A percentile compares a stretch with the other conserved stretches of the same genome.
Evolutionary conservation across 2,888 invertebrate genomes (phyloP).

Genomic region (Amphimallon solstitiale): DNA sequence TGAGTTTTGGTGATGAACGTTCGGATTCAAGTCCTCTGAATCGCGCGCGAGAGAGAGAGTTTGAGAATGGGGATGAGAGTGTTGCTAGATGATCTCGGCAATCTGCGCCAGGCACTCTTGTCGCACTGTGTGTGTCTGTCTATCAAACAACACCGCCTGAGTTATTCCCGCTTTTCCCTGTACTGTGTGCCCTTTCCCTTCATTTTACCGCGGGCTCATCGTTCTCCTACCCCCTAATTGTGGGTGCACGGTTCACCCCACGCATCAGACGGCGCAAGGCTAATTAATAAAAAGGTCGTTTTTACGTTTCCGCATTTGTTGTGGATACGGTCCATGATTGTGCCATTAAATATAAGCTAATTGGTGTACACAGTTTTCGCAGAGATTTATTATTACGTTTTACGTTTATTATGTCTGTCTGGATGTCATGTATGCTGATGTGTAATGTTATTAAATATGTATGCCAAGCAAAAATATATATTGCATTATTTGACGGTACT

Average conservation of each 20-base stretch:
- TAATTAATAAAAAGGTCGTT: constrained; percentile 35
- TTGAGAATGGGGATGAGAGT: constrained; percentile 43
- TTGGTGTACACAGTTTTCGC: constrained; percentile 1
- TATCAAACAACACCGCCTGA: constrained; percentile 47
- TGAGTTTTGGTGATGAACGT: constrained; percentile 10
- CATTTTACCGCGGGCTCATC: background rate
- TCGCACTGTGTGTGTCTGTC: constrained; percentile 48
- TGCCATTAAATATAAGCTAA: constrained; percentile 26
- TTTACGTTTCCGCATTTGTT: constrained; percentile 32
- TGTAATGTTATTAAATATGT: too few species aligned
- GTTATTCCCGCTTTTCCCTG: constrained; percentile 28
- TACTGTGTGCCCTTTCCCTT: background rate
- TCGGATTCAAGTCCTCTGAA: background rate
- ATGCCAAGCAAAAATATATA: too few species aligned
- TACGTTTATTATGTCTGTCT: background rate
- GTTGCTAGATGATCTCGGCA: constrained; percentile 52
- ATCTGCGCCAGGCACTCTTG: constrained; percentile 50
- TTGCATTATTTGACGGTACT: too few species aligned
- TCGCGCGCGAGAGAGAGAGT: background rate
- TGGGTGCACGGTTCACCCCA: constrained; percentile 25
- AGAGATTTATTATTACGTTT: constrained; percentile 23
- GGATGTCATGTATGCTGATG: too few species aligned
- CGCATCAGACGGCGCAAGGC: constrained; percentile 12
- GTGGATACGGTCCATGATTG: background rate
- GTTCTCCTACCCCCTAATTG: constrained; percentile 30